Evolutionary conservation across 2,797 vertebrate species (phyloP).

Genomic region (Acanthiza pusilla): DNA sequence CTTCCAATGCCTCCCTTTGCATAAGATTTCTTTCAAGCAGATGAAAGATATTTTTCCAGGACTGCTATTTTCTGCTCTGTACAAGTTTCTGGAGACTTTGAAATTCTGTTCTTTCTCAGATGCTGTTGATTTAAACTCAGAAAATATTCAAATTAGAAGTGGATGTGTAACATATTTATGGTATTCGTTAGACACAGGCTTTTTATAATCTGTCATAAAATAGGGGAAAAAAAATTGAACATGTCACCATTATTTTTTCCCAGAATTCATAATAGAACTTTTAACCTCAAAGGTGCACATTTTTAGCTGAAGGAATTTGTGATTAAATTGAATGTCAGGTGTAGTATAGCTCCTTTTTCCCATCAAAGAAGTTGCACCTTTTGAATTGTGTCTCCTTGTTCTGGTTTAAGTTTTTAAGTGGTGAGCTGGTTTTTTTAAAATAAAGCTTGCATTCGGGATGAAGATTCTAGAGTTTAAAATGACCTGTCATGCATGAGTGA

Average conservation of each 20-base stretch:
- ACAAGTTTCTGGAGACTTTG: not conserved
- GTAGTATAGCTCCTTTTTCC: not conserved
- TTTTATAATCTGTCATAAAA: not conserved
- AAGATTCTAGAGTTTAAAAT: not conserved
- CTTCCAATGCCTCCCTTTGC: not conserved
- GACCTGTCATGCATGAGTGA: not conserved
- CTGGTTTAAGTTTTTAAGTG: not conserved
- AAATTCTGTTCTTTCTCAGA: not conserved
- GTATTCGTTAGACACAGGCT: not conserved
- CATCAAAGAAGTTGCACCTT: not conserved
- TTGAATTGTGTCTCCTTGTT: not conserved
- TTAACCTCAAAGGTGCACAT: not conserved
- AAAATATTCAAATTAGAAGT: not conserved
- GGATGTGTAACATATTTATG: not conserved
- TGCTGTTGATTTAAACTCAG: not conserved
- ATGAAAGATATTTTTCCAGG: not conserved
- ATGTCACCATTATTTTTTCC: not conserved
- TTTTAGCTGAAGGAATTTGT: not conserved
- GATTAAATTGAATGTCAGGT: not conserved
- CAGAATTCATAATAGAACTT: not conserved
- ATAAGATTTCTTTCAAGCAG: not conserved
- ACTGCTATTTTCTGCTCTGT: not conserved
- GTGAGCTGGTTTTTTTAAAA: fast-evolving
- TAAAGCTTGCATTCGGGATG: not conserved
- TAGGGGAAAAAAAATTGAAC: fast-evolving